Evolutionary conservation across 2,113 vertebrate genomes (phyloP).

Genomic region (Promerops cafer): DNA sequence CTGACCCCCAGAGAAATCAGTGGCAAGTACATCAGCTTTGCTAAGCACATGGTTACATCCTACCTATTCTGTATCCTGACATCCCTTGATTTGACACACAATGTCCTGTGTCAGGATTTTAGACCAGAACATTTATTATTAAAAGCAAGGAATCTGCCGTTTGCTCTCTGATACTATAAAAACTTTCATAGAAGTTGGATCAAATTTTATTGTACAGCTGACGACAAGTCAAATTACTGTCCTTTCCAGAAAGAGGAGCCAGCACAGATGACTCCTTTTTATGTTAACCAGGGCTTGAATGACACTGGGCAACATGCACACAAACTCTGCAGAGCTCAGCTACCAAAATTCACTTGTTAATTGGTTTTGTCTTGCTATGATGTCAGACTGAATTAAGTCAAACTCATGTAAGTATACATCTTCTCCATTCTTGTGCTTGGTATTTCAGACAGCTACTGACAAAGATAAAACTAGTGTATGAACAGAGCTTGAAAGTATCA

Average conservation of each 20-base stretch:
- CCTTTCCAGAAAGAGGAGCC: background rate
- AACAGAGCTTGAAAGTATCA: background rate
- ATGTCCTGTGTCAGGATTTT: background rate
- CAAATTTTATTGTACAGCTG: background rate
- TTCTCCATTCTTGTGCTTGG: background rate
- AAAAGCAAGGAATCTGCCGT: background rate
- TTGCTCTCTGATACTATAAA: background rate
- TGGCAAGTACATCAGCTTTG: background rate
- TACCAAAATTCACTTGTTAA: background rate
- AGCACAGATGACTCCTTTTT: background rate
- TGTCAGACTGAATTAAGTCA: background rate
- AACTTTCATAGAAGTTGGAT: background rate
- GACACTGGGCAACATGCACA: background rate
- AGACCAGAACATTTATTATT: background rate
- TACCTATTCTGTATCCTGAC: background rate
- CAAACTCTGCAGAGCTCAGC: background rate
- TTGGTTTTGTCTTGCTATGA: background rate
- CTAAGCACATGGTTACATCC: background rate
- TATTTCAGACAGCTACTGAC: background rate
- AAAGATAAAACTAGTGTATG: background rate
- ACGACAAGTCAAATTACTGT: background rate
- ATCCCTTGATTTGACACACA: background rate
- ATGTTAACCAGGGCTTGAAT: background rate
- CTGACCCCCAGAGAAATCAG: background rate
- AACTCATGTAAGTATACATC: background rate